A percentile compares a stretch with the other conserved stretches of the same genome.
Conservation (phyloP, 2,888 invertebrate species). For the Drosophila nigricruria region DNA sequence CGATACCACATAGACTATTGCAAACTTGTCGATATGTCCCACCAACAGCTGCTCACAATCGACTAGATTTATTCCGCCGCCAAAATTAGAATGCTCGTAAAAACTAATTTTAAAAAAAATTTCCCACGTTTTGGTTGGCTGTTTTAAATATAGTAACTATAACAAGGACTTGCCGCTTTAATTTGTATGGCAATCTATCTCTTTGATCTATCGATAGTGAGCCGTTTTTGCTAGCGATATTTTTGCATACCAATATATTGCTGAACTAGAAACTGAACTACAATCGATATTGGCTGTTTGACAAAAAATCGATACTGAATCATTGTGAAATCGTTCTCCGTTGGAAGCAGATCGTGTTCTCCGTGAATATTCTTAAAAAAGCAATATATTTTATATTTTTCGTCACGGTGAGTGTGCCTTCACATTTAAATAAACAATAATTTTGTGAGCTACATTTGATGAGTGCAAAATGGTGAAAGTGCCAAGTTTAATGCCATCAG, state of each 20-base stretch:
- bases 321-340: conserved; percentile 40
- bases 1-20: no score
- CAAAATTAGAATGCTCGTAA: background rate
- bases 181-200: background rate
- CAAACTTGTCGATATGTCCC: no score
- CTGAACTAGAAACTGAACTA: background rate
- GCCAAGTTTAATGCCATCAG: background rate
- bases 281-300: background rate
- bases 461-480: conserved; percentile 38
- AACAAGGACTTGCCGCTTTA: background rate
- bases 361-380: background rate
- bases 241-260: background rate
- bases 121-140: fast-evolving
- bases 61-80: no score
- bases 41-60: no score
- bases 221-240: background rate
- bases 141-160: background rate
- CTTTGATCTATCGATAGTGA: background rate
- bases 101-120: background rate
- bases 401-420: conserved; percentile 48
- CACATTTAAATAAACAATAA: conserved; percentile 13
- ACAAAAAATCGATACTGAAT: conserved; percentile 10
- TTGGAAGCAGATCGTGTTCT: conserved; percentile 17
- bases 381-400: conserved; percentile 2
- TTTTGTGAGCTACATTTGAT: conserved; percentile 4